Evolutionary conservation across 2,888 invertebrate species (phyloP).

Genomic region (Melinaea menophilus): DNA sequence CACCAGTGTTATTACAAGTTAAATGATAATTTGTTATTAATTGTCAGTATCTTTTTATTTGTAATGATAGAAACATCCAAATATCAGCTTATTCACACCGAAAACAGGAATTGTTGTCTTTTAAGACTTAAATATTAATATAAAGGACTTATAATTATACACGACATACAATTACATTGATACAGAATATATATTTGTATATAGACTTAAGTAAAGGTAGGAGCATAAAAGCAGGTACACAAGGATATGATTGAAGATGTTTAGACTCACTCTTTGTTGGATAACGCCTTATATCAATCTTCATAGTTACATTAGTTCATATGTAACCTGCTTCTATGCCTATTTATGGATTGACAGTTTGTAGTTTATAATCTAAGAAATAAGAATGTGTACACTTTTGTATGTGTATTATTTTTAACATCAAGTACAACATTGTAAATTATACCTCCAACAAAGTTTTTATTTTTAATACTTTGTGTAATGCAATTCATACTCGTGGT

Average conservation of each 20-base stretch:
- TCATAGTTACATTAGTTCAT: too few species aligned
- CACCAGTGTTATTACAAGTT: too few species aligned
- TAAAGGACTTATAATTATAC: conserved; percentile 21
- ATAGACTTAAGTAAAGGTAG: conserved; percentile 3
- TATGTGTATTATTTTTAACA: too few species aligned
- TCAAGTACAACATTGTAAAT: too few species aligned
- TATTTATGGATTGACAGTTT: conserved; percentile 18
- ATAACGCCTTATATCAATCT: too few species aligned
- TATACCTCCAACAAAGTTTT: too few species aligned
- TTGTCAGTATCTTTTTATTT: too few species aligned
- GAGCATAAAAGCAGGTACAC: conserved; percentile 5
- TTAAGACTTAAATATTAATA: conserved; percentile 11
- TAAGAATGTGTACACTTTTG: too few species aligned
- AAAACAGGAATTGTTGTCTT: conserved; percentile 17
- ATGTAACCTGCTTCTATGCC: conserved; percentile 9
- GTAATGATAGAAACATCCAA: conserved; percentile 4
- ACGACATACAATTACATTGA: conserved; percentile 25
- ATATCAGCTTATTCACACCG: conserved; percentile 13
- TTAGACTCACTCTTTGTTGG: background rate
- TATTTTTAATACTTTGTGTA: too few species aligned
- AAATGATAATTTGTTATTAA: too few species aligned
- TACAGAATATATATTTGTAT: conserved; percentile 5
- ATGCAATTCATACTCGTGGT: too few species aligned
- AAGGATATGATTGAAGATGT: background rate
- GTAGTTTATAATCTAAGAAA: conserved; percentile 8